Conservation (phyloP, 2,113 vertebrate species). For the Salvelinus sp. region DNA sequence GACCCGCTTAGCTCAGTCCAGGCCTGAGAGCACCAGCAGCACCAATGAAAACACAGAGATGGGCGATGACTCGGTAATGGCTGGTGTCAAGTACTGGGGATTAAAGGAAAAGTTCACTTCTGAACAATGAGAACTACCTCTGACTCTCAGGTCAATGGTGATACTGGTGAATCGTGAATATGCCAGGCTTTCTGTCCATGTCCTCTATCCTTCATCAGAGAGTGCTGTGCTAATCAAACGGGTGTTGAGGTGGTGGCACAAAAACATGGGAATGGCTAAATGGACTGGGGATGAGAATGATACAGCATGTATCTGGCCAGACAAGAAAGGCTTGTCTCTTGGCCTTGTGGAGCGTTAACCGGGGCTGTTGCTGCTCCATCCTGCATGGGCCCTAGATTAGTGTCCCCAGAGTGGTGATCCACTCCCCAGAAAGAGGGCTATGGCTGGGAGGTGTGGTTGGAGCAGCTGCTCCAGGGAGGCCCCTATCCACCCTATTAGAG, state of each 20-base stretch:
- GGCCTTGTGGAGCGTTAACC: too few relatives aligned
- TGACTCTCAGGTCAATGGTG: neutral
- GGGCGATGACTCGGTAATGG: neutral
- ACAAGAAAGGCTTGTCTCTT: neutral
- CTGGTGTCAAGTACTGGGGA: neutral
- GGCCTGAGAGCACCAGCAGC: neutral
- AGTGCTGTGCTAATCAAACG: neutral
- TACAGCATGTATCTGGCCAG: too few relatives aligned
- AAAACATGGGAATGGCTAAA: too few relatives aligned
- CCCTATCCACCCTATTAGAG: slow-evolving; percentile 8
- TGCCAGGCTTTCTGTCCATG: too few relatives aligned
- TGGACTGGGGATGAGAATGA: too few relatives aligned
- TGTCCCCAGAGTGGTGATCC: slow-evolving; percentile 17
- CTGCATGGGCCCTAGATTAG: slow-evolving; percentile 1
- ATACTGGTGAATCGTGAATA: neutral
- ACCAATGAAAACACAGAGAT: neutral
- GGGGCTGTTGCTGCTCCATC: too few relatives aligned
- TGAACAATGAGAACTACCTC: neutral
- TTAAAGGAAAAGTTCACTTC: neutral
- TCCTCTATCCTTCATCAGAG: neutral
- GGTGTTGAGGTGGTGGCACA: neutral
- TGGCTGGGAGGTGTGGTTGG: neutral
- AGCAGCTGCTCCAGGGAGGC: neutral
- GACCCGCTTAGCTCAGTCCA: neutral
- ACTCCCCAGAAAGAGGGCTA: too few relatives aligned